These are phyloP conservation scores for Allolobophora icterica DNA, from an alignment of 2,888 invertebrate genomes.

Conservation along the genomic window DNA sequence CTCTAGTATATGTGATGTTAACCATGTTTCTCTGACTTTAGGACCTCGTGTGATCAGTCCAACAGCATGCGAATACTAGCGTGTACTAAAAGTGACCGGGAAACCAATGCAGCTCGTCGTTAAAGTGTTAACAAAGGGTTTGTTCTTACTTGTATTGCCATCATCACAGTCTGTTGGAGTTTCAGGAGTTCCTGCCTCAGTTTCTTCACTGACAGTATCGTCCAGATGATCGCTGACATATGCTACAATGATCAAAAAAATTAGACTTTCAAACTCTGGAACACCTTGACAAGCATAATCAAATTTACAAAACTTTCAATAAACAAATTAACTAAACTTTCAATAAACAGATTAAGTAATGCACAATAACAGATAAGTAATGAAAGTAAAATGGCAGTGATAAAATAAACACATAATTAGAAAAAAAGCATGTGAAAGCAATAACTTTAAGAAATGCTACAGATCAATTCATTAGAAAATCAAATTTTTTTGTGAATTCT, in stretches of 20 bases:
- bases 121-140: neutral
- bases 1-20: no score
- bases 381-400: neutral
- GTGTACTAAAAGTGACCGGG: no score
- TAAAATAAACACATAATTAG: no score
- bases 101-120: no score
- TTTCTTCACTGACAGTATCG: neutral
- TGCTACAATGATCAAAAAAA: neutral
- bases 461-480: no score
- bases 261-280: neutral
- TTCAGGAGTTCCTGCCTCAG: neutral
- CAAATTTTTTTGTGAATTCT: no score
- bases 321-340: no score
- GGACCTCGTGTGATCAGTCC: neutral
- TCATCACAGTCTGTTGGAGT: conserved; percentile 11
- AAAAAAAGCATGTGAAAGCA: no score
- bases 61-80: neutral
- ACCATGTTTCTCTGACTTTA: neutral
- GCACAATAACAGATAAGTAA: neutral
- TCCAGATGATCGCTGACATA: conserved; percentile 22
- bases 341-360: neutral
- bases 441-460: no score
- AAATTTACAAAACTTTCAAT: neutral
- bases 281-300: neutral
- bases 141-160: neutral